Percentiles rank a stretch among this genome's conserved stretches.
Conservation (phyloP, 2,888 invertebrate genomes). For the Patella caerulea region DNA sequence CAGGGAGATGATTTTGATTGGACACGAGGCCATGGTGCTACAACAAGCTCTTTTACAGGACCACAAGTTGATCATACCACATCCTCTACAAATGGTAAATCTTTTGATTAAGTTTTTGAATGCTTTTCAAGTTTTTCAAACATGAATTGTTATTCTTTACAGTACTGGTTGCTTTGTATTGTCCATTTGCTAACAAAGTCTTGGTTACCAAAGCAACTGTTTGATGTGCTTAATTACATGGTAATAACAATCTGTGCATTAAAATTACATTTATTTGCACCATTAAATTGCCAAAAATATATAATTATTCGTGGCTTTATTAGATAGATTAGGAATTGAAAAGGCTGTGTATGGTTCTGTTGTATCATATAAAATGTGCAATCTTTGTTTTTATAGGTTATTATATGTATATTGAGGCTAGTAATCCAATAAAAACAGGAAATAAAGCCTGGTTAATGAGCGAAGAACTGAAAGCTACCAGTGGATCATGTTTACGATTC, state of each 20-base stretch:
- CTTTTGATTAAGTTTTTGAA: too few species aligned
- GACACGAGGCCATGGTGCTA: slow-evolving; percentile 48
- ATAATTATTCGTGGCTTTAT: background rate
- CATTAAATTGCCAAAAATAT: background rate
- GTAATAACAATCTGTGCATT: background rate
- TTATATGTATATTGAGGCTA: slow-evolving; percentile 59
- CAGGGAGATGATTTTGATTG: slow-evolving; percentile 58
- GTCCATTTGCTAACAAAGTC: background rate
- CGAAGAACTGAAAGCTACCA: slow-evolving; percentile 47
- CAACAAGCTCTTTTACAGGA: slow-evolving; percentile 48
- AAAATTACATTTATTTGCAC: background rate
- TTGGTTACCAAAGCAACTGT: background rate
- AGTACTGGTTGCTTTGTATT: background rate
- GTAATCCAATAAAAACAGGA: slow-evolving; percentile 41
- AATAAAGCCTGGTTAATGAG: slow-evolving; percentile 59
- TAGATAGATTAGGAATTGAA: too few species aligned
- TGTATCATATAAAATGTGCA: too few species aligned
- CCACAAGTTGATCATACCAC: slow-evolving; percentile 58
- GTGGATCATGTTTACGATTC: slow-evolving; percentile 62
- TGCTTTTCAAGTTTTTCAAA: too few species aligned
- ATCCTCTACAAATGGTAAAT: slow-evolving; percentile 43
- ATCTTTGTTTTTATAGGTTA: slow-evolving; percentile 44
- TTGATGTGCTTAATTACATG: background rate
- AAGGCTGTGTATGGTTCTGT: too few species aligned
- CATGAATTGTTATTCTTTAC: too few species aligned